phyloP scores from a whole-genome alignment of 1,140 invertebrate genomes.

The Leptinotarsa defecta region DNA sequence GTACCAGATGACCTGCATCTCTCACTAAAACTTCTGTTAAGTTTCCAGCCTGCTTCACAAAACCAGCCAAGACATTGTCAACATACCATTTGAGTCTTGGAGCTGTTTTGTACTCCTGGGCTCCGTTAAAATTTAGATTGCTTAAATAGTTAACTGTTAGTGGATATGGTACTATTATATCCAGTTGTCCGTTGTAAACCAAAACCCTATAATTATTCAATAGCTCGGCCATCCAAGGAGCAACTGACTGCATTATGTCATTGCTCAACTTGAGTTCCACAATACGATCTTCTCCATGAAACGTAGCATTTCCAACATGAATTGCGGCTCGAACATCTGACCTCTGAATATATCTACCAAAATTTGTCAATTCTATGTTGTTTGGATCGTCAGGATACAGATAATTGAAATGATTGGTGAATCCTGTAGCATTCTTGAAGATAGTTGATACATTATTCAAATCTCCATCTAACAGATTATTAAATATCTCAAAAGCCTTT shows the following conservation, averaged over 20 bases:
- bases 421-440: slow-evolving; percentile 72
- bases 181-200: slow-evolving; percentile 83
- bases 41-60: slow-evolving; percentile 70
- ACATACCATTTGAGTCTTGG: slow-evolving; percentile 68
- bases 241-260: slow-evolving; percentile 85
- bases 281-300: slow-evolving; percentile 57
- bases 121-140: slow-evolving; percentile 67
- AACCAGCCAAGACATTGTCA: slow-evolving; percentile 72
- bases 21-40: slow-evolving; percentile 77
- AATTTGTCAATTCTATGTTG: slow-evolving; percentile 44
- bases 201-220: slow-evolving; percentile 69
- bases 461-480: slow-evolving; percentile 69
- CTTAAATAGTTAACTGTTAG: slow-evolving; percentile 73
- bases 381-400: slow-evolving; percentile 59
- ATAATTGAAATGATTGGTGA: slow-evolving; percentile 72
- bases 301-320: slow-evolving; percentile 60
- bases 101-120: slow-evolving; percentile 66
- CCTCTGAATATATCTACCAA: slow-evolving; percentile 64
- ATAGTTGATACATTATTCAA: slow-evolving; percentile 58
- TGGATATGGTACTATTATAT: slow-evolving; percentile 83
- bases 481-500: slow-evolving; percentile 69
- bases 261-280: slow-evolving; percentile 72
- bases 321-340: slow-evolving; percentile 61
- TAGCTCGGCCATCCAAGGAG: slow-evolving; percentile 74
- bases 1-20: slow-evolving; percentile 82